Evolutionary conservation across 2,113 vertebrate genomes (phyloP), one percentile per base, ranked within the genome.

Genomic region (Gobius niger): DNA sequence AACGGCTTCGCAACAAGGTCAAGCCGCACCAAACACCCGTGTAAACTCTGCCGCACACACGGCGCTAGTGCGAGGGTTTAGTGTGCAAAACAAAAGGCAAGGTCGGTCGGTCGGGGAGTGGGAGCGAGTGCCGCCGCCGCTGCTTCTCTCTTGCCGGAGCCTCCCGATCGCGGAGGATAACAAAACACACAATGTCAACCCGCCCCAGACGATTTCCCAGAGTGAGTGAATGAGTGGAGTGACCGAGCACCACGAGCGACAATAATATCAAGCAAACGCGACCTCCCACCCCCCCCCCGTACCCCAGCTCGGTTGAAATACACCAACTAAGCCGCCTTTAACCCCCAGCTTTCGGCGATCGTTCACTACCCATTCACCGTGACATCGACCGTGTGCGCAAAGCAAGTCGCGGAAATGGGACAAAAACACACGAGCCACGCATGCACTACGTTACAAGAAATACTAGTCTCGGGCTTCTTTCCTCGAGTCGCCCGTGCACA

Each of bases 1-100:
- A 87, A 73, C 78, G 88, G 88, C 72, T 83, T 83, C 76, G 75
- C 81, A 91, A 88, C 90, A 91, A 92, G 91, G 90, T 91, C 91
- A 91, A 82, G 65, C 75, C 44, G 9, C 52, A 34, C 41, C 46
- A 51, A 54, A 70, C 51, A 82, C 71, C 57, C 56, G 51, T 24
- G 67, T 53, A 71, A 61, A 63, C 24, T 76, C 47, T 42, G 24
- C 24, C 5, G n/a, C n/a, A 34, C 24, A 68, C 77, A 70, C 41
- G 67, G 46, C 73, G 4, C 72, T 68, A 47, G 70, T 54, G 41
- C 62, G 47, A 53, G 14, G 16, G 68, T 63, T 70, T 73, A 82
- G 77, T 76, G 72, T 83, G 71, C 13, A 7, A 77, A 24, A 59
- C 50, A 59, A 47, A 19, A 80, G 59, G 63, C 86, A 81, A 87